Conservation (phyloP, 1,140 invertebrate genomes). For the Drosophila parabipectinata region DNA sequence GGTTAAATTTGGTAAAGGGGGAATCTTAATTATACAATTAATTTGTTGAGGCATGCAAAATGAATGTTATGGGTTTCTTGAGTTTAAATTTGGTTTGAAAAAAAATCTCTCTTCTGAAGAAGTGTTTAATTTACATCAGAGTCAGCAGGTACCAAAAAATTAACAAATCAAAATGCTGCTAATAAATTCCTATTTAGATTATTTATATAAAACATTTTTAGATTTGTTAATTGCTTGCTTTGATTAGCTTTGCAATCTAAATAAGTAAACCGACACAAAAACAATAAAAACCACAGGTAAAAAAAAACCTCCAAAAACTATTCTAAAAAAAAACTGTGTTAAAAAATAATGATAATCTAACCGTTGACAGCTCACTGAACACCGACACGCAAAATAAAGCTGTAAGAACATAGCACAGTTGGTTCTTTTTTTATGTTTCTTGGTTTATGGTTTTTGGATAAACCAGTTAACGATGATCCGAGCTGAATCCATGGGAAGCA, state of each 20-base stretch:
- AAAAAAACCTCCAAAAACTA: slow-evolving; percentile 9
- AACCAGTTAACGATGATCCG: slow-evolving; percentile 64
- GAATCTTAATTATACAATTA: slow-evolving; percentile 75
- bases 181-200: slow-evolving; percentile 21
- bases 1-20: slow-evolving; percentile 11
- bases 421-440: slow-evolving; percentile 7
- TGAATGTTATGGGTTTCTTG: slow-evolving; percentile 7
- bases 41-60: slow-evolving; percentile 59
- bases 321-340: slow-evolving; percentile 8
- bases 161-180: slow-evolving; percentile 12
- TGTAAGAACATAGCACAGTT: slow-evolving; percentile 44
- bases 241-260: slow-evolving; percentile 44
- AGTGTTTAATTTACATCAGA: slow-evolving; percentile 1
- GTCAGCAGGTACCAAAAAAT: slow-evolving; percentile 17
- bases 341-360: slow-evolving; percentile 47
- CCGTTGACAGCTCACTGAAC: slow-evolving; percentile 62
- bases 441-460: slow-evolving; percentile 38
- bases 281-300: slow-evolving; percentile 15
- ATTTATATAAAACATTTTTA: slow-evolving; percentile 40
- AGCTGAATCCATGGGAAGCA: slow-evolving; percentile 51
- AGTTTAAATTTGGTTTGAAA: not conserved
- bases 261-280: slow-evolving; percentile 36
- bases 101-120: not conserved
- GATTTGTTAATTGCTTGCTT: slow-evolving; percentile 43
- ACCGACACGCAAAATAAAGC: slow-evolving; percentile 47